A percentile compares a stretch with the other conserved stretches of the same genome.
phyloP scores from a whole-genome alignment of 1,140 invertebrate genomes.

The Elymnias hypermnestra region DNA sequence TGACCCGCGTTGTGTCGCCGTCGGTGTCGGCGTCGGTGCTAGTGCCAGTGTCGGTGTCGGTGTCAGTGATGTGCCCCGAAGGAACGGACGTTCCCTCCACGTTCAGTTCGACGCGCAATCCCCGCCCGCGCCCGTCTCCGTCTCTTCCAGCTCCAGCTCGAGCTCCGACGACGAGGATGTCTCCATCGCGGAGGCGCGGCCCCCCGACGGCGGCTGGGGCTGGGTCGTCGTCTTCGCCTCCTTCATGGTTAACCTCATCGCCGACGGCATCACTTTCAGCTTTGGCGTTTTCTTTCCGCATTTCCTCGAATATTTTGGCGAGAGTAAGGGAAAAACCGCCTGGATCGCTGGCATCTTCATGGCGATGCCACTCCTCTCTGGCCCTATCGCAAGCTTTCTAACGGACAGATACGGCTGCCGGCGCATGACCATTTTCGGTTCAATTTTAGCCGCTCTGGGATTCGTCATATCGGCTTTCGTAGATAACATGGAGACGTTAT shows the following conservation, averaged over 20 bases:
- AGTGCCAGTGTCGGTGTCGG: neutral
- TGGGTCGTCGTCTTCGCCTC: slow-evolving; percentile 90
- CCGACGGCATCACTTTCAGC: slow-evolving; percentile 92
- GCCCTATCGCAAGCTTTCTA: slow-evolving; percentile 91
- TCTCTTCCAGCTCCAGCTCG: slow-evolving; percentile 63
- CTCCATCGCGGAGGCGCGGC: slow-evolving; percentile 79
- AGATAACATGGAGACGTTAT: slow-evolving; percentile 86
- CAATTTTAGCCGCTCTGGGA: slow-evolving; percentile 85
- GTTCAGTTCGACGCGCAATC: slow-evolving; percentile 78
- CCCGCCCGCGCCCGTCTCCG: slow-evolving; percentile 61
- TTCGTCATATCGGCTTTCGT: slow-evolving; percentile 88
- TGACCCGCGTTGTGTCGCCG: slow-evolving; percentile 21
- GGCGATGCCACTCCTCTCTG: slow-evolving; percentile 92
- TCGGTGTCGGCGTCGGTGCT: neutral
- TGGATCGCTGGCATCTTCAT: slow-evolving; percentile 94
- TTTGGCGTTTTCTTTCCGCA: slow-evolving; percentile 90
- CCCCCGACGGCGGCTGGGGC: slow-evolving; percentile 87
- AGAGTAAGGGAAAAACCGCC: slow-evolving; percentile 90
- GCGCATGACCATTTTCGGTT: slow-evolving; percentile 87
- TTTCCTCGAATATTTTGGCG: slow-evolving; percentile 86
- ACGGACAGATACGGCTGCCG: slow-evolving; percentile 92
- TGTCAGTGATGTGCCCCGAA: slow-evolving; percentile 35
- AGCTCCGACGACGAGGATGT: slow-evolving; percentile 78
- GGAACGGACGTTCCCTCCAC: slow-evolving; percentile 67
- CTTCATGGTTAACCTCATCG: slow-evolving; percentile 93